Evolutionary conservation across 2,113 vertebrate species (phyloP), one percentile per base, ranked within the genome.

Genomic region (Lepidothrix coronata): DNA sequence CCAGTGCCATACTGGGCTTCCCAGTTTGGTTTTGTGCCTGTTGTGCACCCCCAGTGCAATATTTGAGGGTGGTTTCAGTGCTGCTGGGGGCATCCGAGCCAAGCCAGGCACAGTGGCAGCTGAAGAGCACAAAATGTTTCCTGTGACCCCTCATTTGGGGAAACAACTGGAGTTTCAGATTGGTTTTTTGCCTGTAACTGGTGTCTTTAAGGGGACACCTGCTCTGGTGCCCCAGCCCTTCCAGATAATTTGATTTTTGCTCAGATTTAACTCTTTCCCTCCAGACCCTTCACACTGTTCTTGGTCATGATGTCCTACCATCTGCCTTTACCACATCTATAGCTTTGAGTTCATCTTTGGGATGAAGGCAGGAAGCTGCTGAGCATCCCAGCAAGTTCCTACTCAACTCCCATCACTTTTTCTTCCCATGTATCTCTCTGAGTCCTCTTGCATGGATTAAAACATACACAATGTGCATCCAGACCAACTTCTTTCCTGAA

Each of bases 51-150:
- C 30, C 44, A 57, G 8, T 19, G 6, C 27, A 23, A 31, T 3
- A 41, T 30, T 0, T 13, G 6, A 30, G 62, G 46, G 55, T 25
- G 27, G 10, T 23, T 78, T 58, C 55, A 17, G 9, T 0, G 63
- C 49, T 76, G 58, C 51, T 59, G 67, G 14, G 0, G 3, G 57
- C 67, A 33, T 5, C 28, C 0, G 2, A 37, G 70, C 46, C 1
- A 1, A n/a, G 66, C 12, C 0, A 1, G 44, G 25, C 0, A 1
- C 58, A 12, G 66, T 0, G 5, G 68, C 43, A 85, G 66, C 73
- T 14, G 16, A 67, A 22, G 44, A 91, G 66, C 31, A 68, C 28
- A 37, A 51, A 33, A 83, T 19, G 0, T 74, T 90, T 73, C 70
- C 75, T 63, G 49, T 1, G 4, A 49, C 2, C 1, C 30, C 20